Conservation (phyloP, 2,113 vertebrate species). For the Tragelaphus imberbis region DNA sequence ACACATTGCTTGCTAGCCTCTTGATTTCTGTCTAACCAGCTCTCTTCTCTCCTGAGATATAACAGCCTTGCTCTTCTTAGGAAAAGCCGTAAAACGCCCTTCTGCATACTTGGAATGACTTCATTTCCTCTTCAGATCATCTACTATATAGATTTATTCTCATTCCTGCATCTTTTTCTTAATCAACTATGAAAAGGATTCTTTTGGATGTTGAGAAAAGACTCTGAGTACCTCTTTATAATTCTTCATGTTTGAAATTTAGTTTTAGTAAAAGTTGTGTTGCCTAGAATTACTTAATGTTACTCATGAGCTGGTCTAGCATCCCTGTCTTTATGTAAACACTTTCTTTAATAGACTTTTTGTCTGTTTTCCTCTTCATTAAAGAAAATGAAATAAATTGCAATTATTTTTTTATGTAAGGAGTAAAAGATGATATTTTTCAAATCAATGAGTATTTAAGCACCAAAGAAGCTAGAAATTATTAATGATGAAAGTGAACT, state of each 20-base stretch:
- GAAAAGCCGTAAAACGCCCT: neutral
- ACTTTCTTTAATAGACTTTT: neutral
- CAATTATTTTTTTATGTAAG: neutral
- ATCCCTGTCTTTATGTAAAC: neutral
- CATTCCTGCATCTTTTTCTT: neutral
- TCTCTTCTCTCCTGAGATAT: neutral
- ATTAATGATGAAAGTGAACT: neutral
- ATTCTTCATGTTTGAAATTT: neutral
- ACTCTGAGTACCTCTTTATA: neutral
- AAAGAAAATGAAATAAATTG: neutral
- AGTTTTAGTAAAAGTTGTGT: neutral
- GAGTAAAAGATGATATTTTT: neutral
- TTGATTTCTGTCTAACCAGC: neutral
- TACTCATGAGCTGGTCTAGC: neutral
- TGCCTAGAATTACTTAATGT: neutral
- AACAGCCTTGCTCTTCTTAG: neutral
- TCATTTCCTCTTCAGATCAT: neutral
- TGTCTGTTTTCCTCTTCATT: neutral
- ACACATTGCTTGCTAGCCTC: neutral
- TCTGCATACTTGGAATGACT: neutral
- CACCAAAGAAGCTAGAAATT: neutral
- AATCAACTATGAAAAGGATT: neutral
- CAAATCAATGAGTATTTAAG: neutral
- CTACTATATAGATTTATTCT: neutral
- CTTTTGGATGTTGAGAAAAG: neutral